Base-by-base conservation (phyloP, 2,888 invertebrate genomes). In the Aporophyla nigra region DNA sequence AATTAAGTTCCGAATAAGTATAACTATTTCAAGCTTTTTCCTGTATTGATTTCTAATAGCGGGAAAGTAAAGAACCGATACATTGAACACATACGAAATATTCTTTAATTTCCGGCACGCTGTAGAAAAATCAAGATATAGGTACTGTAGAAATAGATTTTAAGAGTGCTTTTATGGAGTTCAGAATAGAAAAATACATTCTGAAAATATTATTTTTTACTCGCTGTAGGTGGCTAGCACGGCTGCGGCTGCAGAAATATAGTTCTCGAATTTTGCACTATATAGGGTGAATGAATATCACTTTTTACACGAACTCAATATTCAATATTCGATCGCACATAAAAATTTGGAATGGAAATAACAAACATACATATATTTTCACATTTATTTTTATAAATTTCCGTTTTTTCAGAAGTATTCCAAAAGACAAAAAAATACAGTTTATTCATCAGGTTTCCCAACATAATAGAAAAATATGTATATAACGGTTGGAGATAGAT, bases 21-120 rank as follows among this genome's bases (percentile, higher is more conserved):
- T 43, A 53, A 14, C 27, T 46, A 51, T 66, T 33, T 33, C 33
- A 33, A 33, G 33, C 33, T 1, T 33, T 85, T 82, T 72, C 82
- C 86, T 75, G 75, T 83, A 81, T 83, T 85, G 66, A 83, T 85
- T 81, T 75, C 62, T 82, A 66, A 76, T 58, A 68, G 63, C 61
- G 40, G 49, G 46, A 62, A 73, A 43, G 33, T n/a, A 33, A 71
- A 54, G 12, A 54, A 43, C 59, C 56, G 21, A 72, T 65, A 58
- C 33, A 72, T 66, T 75, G 33, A 73, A 61, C 53, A 68, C 58
- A 51, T 58, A 46, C 56, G 69, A 72, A 51, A 71, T 73, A 73
- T 84, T 85, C 67, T 56, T 63, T 80, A 74, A 74, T 82, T 74
- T 82, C 71, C 73, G 73, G 53, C 46, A 16, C 10, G 19, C 24